phyloP scores from a whole-genome alignment of 2,888 invertebrate species.

The Rotaria magnacalcarata region DNA sequence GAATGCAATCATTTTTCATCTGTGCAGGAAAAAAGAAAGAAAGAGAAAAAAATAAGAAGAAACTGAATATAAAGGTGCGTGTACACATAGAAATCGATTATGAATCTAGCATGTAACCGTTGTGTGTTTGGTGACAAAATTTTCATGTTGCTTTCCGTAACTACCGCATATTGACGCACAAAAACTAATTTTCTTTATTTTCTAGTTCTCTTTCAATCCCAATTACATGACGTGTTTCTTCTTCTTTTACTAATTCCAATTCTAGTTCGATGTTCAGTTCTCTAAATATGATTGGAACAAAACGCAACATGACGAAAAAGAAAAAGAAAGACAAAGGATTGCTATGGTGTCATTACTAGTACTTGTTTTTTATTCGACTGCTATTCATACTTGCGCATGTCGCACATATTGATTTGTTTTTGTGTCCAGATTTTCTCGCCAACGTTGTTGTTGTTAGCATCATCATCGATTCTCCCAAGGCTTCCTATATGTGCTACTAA shows the following conservation, averaged over 20 bases:
- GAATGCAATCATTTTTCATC: background rate
- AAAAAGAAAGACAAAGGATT: background rate
- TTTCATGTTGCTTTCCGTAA: background rate
- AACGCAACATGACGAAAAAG: background rate
- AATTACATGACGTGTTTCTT: background rate
- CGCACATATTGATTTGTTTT: background rate
- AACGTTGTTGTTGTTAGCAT: background rate
- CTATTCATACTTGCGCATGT: background rate
- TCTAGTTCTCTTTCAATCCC: background rate
- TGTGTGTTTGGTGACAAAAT: background rate
- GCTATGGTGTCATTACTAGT: background rate
- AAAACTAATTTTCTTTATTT: background rate
- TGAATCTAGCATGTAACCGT: background rate
- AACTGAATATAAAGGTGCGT: background rate
- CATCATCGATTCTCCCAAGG: background rate
- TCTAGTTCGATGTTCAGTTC: background rate
- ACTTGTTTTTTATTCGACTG: background rate
- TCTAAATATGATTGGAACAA: background rate
- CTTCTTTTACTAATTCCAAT: background rate
- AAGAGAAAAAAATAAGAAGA: background rate
- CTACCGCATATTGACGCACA: background rate
- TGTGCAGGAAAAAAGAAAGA: background rate
- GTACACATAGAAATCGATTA: background rate
- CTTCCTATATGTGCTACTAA: background rate
- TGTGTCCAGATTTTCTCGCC: background rate